Conservation (phyloP, 1,140 invertebrate genomes). For the Hylaeus volcanicus region DNA sequence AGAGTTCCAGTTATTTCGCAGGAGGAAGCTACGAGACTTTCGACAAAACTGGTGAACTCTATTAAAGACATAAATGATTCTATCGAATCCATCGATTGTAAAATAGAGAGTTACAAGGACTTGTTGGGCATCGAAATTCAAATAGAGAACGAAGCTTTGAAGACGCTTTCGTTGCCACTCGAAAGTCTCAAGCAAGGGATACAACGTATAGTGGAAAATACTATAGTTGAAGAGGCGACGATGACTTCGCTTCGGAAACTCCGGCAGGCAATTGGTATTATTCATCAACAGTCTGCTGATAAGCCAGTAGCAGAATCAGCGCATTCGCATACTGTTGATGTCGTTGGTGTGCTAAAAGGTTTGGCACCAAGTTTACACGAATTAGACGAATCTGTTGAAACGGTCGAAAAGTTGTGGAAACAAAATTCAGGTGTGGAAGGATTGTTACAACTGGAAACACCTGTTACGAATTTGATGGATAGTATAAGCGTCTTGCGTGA, state of each 20-base stretch:
- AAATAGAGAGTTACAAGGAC: slow-evolving; percentile 35
- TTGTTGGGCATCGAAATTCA: slow-evolving; percentile 21
- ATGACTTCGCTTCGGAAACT: slow-evolving; percentile 17
- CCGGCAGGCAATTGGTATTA: slow-evolving; percentile 14
- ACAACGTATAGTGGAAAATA: slow-evolving; percentile 2
- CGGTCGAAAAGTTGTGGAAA: slow-evolving; percentile 27
- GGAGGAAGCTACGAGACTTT: slow-evolving; percentile 35
- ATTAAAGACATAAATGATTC: slow-evolving; percentile 48
- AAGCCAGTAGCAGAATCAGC: slow-evolving; percentile 33
- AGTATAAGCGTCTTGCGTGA: slow-evolving; percentile 17
- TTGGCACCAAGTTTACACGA: slow-evolving; percentile 19
- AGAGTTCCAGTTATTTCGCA: background rate
- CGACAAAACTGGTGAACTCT: slow-evolving; percentile 25
- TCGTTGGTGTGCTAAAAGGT: slow-evolving; percentile 1
- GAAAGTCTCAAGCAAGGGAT: slow-evolving; percentile 40
- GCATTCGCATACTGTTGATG: background rate
- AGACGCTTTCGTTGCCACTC: slow-evolving; percentile 29
- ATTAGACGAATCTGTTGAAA: slow-evolving; percentile 33
- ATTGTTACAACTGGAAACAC: slow-evolving; percentile 34
- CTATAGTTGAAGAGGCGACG: background rate
- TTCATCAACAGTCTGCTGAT: slow-evolving; percentile 47
- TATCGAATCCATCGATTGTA: slow-evolving; percentile 39
- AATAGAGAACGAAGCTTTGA: slow-evolving; percentile 47
- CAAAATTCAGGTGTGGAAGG: slow-evolving; percentile 35
- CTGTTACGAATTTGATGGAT: slow-evolving; percentile 26